These are phyloP conservation scores for Stenchaetothrips biformis DNA, from an alignment of 2,888 invertebrate species.

Conservation along the genomic window DNA sequence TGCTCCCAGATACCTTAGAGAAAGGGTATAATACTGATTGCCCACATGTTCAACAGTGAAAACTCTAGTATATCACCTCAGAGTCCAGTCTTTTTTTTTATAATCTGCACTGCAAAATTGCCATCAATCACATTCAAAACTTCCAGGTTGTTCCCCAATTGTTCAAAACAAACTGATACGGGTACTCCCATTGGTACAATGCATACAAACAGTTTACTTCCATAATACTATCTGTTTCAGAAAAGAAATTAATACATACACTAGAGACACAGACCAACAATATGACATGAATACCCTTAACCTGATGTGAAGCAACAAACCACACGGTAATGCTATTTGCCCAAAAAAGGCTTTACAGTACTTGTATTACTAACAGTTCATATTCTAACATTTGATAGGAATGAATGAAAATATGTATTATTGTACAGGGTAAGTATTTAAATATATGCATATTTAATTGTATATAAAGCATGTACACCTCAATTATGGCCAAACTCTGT, in stretches of 20 bases:
- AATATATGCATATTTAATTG: not conserved
- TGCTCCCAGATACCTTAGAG: too few species aligned
- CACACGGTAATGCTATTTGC: not conserved
- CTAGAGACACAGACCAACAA: too few species aligned
- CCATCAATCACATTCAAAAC: too few species aligned
- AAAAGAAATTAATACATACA: not conserved
- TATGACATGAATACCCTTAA: not conserved
- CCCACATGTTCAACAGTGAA: too few species aligned
- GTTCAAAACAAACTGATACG: too few species aligned
- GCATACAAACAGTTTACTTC: not conserved
- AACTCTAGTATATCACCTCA: too few species aligned
- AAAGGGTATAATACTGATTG: too few species aligned
- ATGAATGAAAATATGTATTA: not conserved
- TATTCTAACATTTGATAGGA: not conserved
- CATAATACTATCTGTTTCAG: not conserved
- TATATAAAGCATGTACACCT: conserved; percentile 19
- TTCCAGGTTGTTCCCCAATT: too few species aligned
- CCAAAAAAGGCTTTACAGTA: not conserved
- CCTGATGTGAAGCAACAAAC: not conserved
- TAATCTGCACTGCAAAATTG: too few species aligned
- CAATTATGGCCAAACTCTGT: conserved; percentile 6
- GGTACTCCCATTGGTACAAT: not conserved
- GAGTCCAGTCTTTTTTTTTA: too few species aligned
- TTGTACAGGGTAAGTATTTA: conserved; percentile 5
- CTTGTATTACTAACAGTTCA: not conserved